These are phyloP conservation scores for Hypercompe scribonia DNA, from an alignment of 2,888 invertebrate genomes.

Conservation along the genomic window DNA sequence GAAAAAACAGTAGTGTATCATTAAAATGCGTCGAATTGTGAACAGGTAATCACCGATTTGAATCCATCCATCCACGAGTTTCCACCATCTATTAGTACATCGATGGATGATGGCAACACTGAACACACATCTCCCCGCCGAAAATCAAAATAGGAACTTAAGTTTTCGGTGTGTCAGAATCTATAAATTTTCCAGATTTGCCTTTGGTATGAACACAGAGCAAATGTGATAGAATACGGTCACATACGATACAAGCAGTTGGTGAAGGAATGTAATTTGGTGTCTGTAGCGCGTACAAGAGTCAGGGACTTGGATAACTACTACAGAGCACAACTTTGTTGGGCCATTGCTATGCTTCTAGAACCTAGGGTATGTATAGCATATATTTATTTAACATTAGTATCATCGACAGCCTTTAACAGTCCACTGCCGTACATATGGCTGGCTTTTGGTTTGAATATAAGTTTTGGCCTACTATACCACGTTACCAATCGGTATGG, in stretches of 20 bases:
- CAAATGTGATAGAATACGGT: conserved; percentile 59
- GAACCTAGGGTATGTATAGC: conserved; percentile 70
- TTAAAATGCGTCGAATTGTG: background rate
- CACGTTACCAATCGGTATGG: no score
- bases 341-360: conserved; percentile 74
- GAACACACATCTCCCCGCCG: no score
- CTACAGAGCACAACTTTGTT: conserved; percentile 77
- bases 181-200: conserved; percentile 58
- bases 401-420: no score
- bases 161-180: background rate
- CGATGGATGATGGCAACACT: no score
- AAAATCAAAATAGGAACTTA: no score
- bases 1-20: no score
- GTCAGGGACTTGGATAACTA: conserved; percentile 63
- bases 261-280: conserved; percentile 65
- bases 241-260: conserved; percentile 59
- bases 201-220: conserved; percentile 64
- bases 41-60: background rate
- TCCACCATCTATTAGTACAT: background rate
- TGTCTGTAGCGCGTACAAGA: conserved; percentile 52
- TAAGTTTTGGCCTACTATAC: no score
- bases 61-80: background rate
- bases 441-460: no score
- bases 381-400: no score
- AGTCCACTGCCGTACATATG: no score